phyloP scores from a whole-genome alignment of 30 jellyfish, hydroid and myxozoan species.

The Morbakka virulenta region DNA sequence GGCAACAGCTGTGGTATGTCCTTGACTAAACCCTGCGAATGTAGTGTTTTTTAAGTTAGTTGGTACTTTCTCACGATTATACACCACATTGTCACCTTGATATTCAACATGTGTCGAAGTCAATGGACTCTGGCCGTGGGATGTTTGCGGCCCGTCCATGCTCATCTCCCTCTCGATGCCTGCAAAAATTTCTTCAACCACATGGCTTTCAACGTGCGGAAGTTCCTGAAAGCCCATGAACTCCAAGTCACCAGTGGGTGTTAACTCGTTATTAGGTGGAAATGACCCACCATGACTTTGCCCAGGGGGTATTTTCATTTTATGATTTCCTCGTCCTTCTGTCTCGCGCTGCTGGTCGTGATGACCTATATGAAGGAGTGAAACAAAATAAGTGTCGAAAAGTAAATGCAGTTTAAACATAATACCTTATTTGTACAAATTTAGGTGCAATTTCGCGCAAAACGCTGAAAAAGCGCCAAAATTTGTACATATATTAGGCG shows the following conservation, averaged over 20 bases:
- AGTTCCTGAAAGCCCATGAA: conserved; percentile 75
- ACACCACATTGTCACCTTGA: conserved; percentile 8
- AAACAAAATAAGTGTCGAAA: too few relatives aligned
- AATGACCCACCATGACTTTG: conserved; percentile 1
- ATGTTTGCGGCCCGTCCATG: conserved; percentile 75
- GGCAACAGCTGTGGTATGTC: conserved; percentile 23
- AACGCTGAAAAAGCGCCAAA: too few relatives aligned
- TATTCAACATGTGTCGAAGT: conserved; percentile 33
- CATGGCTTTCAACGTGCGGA: conserved; percentile 99
- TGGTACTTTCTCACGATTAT: not conserved
- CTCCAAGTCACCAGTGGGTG: conserved; percentile 81
- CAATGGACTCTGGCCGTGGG: conserved; percentile 75
- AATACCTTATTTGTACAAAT: too few relatives aligned
- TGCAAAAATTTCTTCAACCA: conserved; percentile 91
- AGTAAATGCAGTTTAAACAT: too few relatives aligned
- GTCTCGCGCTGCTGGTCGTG: not conserved
- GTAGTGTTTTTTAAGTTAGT: not conserved
- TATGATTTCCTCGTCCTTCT: not conserved
- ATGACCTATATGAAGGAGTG: not conserved
- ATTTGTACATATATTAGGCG: too few relatives aligned
- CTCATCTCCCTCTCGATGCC: conserved; percentile 92
- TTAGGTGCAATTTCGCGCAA: too few relatives aligned
- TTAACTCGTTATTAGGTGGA: conserved; percentile 41
- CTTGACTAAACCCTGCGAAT: not conserved
- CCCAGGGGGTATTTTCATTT: not conserved